These are phyloP conservation scores for Scomber colias DNA, from an alignment of 2,113 vertebrate species.

Conservation along the genomic window DNA sequence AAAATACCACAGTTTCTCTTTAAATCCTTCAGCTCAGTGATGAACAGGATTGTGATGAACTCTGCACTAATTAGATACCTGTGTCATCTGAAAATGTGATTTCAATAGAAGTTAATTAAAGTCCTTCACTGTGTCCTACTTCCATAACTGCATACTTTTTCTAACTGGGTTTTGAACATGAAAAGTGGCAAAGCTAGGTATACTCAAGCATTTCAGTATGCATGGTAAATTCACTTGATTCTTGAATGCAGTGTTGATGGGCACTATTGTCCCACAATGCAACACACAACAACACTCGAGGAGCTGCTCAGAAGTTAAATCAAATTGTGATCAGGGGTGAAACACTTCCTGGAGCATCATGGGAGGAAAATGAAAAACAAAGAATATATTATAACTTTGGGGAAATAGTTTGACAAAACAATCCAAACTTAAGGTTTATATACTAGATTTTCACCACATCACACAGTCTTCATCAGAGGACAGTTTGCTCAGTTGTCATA, in stretches of 20 bases:
- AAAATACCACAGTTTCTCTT: too few relatives aligned
- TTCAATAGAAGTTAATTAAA: conserved; percentile 29
- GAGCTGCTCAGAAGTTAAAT: background rate
- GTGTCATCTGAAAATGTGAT: conserved; percentile 12
- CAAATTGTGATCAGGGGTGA: background rate
- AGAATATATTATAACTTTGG: background rate
- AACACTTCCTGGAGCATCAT: background rate
- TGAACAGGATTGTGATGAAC: conserved; percentile 12
- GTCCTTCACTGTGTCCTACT: conserved; percentile 21
- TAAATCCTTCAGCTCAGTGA: too few relatives aligned
- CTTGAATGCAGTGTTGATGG: conserved; percentile 22
- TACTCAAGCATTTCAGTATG: background rate
- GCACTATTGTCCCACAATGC: conserved; percentile 9
- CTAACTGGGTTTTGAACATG: conserved; percentile 7
- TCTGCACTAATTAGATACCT: conserved; percentile 18
- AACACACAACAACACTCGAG: conserved; percentile 14
- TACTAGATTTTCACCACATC: background rate
- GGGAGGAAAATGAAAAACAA: background rate
- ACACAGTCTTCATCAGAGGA: too few relatives aligned
- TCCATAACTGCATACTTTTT: background rate
- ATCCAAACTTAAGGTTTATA: background rate
- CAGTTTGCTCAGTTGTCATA: too few relatives aligned
- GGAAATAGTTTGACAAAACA: background rate
- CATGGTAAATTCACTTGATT: conserved; percentile 18
- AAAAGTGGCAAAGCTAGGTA: background rate